Evolutionary conservation across 2,113 vertebrate genomes (phyloP), one percentile per base, ranked within the genome.

Genomic region (Ahaetulla prasina): DNA sequence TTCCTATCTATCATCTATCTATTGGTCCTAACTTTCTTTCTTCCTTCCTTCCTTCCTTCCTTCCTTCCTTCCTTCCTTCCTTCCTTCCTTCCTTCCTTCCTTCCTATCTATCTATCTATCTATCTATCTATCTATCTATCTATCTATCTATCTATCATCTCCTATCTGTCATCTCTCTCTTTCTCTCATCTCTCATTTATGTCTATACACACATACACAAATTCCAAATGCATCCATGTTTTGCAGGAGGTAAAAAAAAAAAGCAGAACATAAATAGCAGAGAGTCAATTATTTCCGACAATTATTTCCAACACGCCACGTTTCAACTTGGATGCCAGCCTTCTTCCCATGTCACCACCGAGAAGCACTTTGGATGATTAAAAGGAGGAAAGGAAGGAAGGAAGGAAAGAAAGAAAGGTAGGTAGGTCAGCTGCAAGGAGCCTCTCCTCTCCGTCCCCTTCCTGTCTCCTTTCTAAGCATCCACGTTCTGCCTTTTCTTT

Each of bases 401-500:
- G 6, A 0, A 18, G 20, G 30, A 30, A 2, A 2, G 63, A 35
- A 30, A 53, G 50, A 74, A 45, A 45, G 30, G 27, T 18, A 53
- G 50, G 54, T n/a, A 45, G 30, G 27, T 18, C 57, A 4, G 16
- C 10, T 30, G 8, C 39, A n/a, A 35, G 11, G 30, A 80, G 10
- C 60, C 2, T 52, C 30, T 5, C 2, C 14, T 23, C 9, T 0
- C 5, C 1, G 52, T 91, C 89, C 18, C 35, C 35, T 80, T 39
- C 35, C 68, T n/a, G 63, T n/a, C 54, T 94, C 93, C 84, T 92
- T 85, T 89, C 27, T 39, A 93, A 95, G 91, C 53, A 53, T 89
- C 68, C 68, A 91, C 92, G n/a, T 85, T 93, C 95, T 93, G 96
- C 95, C 95, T 9, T 27, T 9, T 9, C 8, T 55, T 9, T 9